A percentile compares a stretch with the other conserved stretches of the same genome.
These are phyloP conservation scores for Hylomyscus alleni DNA, from an alignment of 2,797 vertebrate species.

Conservation along the genomic window DNA sequence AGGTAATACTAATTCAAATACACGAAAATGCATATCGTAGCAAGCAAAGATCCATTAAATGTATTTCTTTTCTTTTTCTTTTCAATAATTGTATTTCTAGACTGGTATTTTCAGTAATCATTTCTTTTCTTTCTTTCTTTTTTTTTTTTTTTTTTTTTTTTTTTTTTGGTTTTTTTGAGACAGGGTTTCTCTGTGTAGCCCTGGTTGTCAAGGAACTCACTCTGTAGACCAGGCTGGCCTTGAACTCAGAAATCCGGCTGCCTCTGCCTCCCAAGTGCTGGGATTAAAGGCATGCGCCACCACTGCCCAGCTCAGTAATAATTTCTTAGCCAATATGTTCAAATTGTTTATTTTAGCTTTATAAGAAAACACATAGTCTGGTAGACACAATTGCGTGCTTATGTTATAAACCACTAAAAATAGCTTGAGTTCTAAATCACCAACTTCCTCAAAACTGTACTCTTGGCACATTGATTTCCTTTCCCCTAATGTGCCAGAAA, in stretches of 20 bases:
- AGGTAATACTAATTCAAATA: conserved; percentile 22
- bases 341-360: conserved; percentile 57
- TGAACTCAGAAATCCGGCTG: no score
- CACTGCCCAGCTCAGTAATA: no score
- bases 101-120: conserved; percentile 41
- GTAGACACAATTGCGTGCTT: not conserved
- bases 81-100: conserved; percentile 21
- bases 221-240: no score
- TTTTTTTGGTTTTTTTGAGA: no score
- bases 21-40: conserved; percentile 24
- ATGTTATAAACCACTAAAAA: conserved; percentile 62
- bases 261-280: no score
- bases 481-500: conserved; percentile 61
- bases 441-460: conserved; percentile 69
- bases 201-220: no score
- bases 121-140: no score
- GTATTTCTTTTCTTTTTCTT: not conserved
- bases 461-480: conserved; percentile 73
- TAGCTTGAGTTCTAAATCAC: conserved; percentile 64
- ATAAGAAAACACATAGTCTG: conserved; percentile 42
- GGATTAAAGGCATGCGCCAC: no score
- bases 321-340: conserved; percentile 50
- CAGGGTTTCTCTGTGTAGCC: no score
- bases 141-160: no score
- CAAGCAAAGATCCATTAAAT: not conserved